Base-by-base conservation (phyloP, 2,888 invertebrate genomes). In the Patella pellucida region DNA sequence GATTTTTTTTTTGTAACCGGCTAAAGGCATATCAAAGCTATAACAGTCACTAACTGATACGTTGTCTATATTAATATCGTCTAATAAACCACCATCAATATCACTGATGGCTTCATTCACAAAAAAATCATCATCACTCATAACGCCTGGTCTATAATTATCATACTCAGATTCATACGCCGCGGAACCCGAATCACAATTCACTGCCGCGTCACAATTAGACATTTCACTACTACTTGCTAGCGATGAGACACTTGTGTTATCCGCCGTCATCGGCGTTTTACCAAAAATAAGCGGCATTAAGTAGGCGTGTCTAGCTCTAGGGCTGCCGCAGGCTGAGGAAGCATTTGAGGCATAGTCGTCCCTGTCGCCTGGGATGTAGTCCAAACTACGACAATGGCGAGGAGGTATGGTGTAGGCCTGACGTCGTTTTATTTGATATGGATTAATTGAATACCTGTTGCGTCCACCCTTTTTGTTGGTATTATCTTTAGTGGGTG, bases 161-260 rank as follows among this genome's bases (percentile, higher is more conserved):
- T 94, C 94, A 87, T 94, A 94, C 86, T 94, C 94, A 7, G 94
- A 94, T 88, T 96, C 95, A 91, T 96, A 96, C 84, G 96, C 94
- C 73, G 86, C 84, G 14, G 90, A 90, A 3, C 88, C 85, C 1
- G 86, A 87, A 76, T 90, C 89, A 54, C 85, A 83, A 78, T 89
- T 89, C n/a, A 90, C 76, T 15, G 86, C 85, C 1, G 89, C 87
- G 76, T 90, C 90, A 76, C 89, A 89, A 41, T 85, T 82, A 3
- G 90, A 90, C 86, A 90, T 88, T 79, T 90, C 90, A 77, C 90
- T 90, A 76, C 89, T 86, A 72, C 88, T 87, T 19, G 87, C 88
- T 2, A 90, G 82, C 1, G 89, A 89, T 0, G 89, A 90, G 27
- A 90, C 78, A 77, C 90, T 90, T 51, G 89, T 82, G 79, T 88